Percentiles rank a stretch among this genome's conserved stretches.
Conservation (phyloP, 2,113 vertebrate species). For the Gracilinanus agilis region DNA sequence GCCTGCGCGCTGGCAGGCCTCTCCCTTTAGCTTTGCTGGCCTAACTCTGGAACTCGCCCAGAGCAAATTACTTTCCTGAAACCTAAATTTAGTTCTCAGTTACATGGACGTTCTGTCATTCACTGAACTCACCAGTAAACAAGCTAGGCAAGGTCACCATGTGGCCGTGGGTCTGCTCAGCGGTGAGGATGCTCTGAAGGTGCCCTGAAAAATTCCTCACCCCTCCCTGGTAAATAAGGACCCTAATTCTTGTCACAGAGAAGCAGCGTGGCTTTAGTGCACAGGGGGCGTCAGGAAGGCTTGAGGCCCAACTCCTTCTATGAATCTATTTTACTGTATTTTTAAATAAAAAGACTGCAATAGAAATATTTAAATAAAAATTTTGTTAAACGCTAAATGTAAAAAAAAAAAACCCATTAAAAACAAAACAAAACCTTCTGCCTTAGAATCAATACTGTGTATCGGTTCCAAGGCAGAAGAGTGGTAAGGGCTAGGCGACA, state of each 20-base stretch:
- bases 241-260: not conserved
- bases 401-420: no score
- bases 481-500: no score
- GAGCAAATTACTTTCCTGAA: slow-evolving; percentile 72
- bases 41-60: slow-evolving; percentile 68
- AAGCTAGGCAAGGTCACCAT: slow-evolving; percentile 68
- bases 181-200: not conserved
- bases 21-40: slow-evolving; percentile 20
- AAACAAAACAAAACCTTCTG: no score
- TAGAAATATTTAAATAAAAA: no score
- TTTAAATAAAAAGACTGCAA: not conserved
- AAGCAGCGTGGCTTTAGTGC: not conserved
- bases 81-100: slow-evolving; percentile 81
- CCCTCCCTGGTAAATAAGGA: not conserved
- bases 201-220: not conserved
- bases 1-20: not conserved
- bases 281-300: not conserved
- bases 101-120: slow-evolving; percentile 63
- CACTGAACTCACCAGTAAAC: slow-evolving; percentile 69
- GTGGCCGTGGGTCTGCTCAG: not conserved
- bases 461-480: no score
- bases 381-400: not conserved
- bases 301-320: not conserved
- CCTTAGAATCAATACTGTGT: no score
- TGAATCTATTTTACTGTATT: not conserved